Conservation (phyloP, 53 echinoderm and acorn worm species). For the Zoroaster sp. region DNA sequence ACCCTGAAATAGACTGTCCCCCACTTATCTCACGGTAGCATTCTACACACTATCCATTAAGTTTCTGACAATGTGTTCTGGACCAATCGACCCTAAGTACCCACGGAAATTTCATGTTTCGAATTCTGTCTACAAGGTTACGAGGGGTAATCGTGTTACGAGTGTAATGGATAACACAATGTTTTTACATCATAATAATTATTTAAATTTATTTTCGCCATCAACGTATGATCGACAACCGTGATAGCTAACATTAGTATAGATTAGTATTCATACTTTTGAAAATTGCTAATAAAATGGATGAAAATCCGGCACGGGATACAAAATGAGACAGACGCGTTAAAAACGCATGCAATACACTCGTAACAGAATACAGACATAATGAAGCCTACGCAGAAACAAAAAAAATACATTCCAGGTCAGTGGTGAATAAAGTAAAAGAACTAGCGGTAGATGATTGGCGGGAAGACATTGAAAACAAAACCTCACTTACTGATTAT, state of each 20-base stretch:
- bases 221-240: neutral
- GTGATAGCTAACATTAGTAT: neutral
- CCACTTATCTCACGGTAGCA: neutral
- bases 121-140: neutral
- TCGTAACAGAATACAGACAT: neutral
- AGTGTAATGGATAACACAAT: neutral
- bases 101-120: constrained; percentile 16
- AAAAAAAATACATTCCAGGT: no score
- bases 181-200: neutral
- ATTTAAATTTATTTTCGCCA: neutral
- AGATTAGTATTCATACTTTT: neutral
- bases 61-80: neutral
- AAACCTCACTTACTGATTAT: no score
- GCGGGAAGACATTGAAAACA: no score
- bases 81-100: neutral
- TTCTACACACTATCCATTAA: neutral
- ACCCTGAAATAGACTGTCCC: neutral
- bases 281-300: neutral
- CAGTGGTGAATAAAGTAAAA: no score
- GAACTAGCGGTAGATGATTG: no score
- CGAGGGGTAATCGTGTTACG: neutral
- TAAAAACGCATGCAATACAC: neutral
- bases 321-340: neutral
- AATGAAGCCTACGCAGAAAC: no score
- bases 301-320: neutral